These are phyloP conservation scores for Illadopsis cleaveri DNA, from an alignment of 2,113 vertebrate genomes.

Conservation along the genomic window DNA sequence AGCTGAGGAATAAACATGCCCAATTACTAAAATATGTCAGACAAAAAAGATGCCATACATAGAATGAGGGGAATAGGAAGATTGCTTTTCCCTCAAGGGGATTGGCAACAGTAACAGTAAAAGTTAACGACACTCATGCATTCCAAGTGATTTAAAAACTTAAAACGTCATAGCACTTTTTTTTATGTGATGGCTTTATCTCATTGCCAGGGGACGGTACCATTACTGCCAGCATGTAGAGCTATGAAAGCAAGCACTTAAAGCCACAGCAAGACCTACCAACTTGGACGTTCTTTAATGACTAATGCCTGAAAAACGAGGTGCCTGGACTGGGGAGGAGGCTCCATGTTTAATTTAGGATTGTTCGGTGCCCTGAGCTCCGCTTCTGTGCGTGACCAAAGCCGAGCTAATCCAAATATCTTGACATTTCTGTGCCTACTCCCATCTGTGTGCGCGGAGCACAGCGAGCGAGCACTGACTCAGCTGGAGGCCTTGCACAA, in stretches of 20 bases:
- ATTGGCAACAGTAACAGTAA: neutral
- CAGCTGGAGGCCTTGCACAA: slow-evolving; percentile 16
- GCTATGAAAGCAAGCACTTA: neutral
- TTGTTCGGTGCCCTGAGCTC: neutral
- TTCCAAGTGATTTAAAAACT: slow-evolving; percentile 33
- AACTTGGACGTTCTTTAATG: neutral
- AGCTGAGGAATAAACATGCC: slow-evolving; percentile 28
- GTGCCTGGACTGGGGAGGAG: neutral
- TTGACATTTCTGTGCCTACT: slow-evolving; percentile 65
- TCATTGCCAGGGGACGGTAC: neutral
- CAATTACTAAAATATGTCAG: slow-evolving; percentile 61
- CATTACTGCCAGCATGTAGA: neutral
- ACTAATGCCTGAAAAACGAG: neutral
- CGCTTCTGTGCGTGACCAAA: slow-evolving; percentile 5
- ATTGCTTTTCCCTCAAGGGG: slow-evolving; percentile 35
- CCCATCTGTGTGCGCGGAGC: neutral
- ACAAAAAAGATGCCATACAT: slow-evolving; percentile 23
- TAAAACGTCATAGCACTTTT: neutral
- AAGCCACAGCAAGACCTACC: neutral
- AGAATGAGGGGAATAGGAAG: neutral
- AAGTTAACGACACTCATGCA: neutral
- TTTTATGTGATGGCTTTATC: neutral
- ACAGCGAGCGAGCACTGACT: neutral
- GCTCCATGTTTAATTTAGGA: neutral
- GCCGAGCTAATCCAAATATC: slow-evolving; percentile 24